Base-by-base conservation (phyloP, 2,888 invertebrate genomes). In the Cylindroiulus punctatus region DNA sequence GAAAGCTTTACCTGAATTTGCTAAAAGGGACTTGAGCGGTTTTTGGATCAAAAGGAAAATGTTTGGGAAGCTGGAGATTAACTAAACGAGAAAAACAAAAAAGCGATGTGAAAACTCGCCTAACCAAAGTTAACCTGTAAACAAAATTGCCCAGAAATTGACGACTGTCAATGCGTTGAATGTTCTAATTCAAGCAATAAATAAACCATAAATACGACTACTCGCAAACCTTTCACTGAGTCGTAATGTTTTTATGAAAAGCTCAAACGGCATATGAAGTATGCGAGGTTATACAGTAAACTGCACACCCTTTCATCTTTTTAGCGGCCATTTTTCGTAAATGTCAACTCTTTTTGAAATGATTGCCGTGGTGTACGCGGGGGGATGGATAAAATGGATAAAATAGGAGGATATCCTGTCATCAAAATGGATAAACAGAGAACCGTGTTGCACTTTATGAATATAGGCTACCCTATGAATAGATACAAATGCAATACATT, bases 321-420 rank as follows among this genome's bases (percentile, higher is more conserved):
- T 76, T 30, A 76, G 76, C 30, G 76, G 30, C 30, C 26, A 76
- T 76, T 76, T 76, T 32, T 76, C 30, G 76, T 32, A 76, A 76
- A 76, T 76, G 76, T 76, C 76, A 76, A 76, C 76, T 76, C 76
- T 76, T 76, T 36, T 76, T 30, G 30, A 76, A 76, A 76, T 30
- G 76, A 44, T 44, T 44, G 44, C 44, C 10, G 30, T 76, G 8
- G 7, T n/a, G 52, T 26, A 65, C 14, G 30, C 30, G 14, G 17
- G 32, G 17, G 76, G 30, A 32, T 76, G 76, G 30, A 76, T 76
- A 30, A 76, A 76, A 32, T 76, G 76, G 30, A 76, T 76, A 30
- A 76, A 76, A 76, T 76, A 30, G 30, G 76, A 76, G 76, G 76
- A 76, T 76, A 76, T 76, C 76, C 76, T 76, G 76, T 32, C 76